phyloP scores from a whole-genome alignment of 2,888 invertebrate genomes.

The Clivina fossor region DNA sequence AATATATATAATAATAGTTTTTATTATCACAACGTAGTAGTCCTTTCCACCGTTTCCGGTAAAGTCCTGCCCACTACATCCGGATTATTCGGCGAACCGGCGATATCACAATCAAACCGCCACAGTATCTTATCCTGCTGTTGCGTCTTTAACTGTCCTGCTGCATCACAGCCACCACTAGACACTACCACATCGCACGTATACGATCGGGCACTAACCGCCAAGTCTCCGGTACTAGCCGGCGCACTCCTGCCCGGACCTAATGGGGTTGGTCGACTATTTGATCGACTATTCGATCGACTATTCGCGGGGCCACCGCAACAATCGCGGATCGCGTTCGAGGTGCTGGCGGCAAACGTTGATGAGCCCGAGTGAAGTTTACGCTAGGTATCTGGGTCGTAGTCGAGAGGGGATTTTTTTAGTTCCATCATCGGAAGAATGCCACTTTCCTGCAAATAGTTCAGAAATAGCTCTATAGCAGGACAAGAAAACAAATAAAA shows the following conservation, averaged over 20 bases:
- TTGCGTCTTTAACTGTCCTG: conserved; percentile 87
- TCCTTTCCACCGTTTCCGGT: conserved; percentile 50
- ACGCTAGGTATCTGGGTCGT: conserved; percentile 60
- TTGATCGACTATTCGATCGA: conserved; percentile 46
- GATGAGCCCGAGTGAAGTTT: conserved; percentile 50
- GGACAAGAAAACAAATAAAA: no score
- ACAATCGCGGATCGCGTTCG: conserved; percentile 52
- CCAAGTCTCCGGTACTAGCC: conserved; percentile 42
- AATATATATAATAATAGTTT: not conserved
- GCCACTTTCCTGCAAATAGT: conserved; percentile 60
- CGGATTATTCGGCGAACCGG: conserved; percentile 51
- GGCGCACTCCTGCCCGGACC: conserved; percentile 41
- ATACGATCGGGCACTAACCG: conserved; percentile 53
- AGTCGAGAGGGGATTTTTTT: conserved; percentile 63
- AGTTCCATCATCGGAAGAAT: conserved; percentile 67
- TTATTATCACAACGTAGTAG: conserved; percentile 55
- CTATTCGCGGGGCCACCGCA: conserved; percentile 51
- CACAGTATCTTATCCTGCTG: conserved; percentile 61
- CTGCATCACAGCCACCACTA: no score
- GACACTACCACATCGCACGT: conserved; percentile 84
- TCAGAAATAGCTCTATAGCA: no score
- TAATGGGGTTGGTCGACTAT: conserved; percentile 46
- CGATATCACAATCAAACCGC: conserved; percentile 54
- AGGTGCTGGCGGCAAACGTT: conserved; percentile 49
- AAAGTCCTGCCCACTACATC: conserved; percentile 50